These are phyloP conservation scores for Aurelia aurita DNA, from an alignment of 30 jellyfish, hydroid and myxozoan species.

Conservation along the genomic window DNA sequence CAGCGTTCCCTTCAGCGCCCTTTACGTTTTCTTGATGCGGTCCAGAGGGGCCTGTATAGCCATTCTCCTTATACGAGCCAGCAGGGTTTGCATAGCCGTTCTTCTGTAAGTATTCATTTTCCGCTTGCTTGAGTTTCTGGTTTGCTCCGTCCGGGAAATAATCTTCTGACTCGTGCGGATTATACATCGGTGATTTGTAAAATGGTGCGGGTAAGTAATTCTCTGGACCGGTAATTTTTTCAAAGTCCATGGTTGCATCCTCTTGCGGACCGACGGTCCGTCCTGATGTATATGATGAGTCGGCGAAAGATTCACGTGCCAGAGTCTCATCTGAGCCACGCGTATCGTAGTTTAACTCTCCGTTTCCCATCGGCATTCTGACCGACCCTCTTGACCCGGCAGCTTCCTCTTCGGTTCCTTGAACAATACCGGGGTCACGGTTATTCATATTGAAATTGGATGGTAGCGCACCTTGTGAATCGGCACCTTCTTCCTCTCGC, in stretches of 20 bases:
- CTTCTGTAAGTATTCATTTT: slow-evolving; percentile 4
- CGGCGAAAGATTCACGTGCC: slow-evolving; percentile 3
- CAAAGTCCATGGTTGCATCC: slow-evolving; percentile 65
- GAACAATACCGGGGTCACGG: slow-evolving; percentile 22
- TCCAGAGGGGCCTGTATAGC: slow-evolving; percentile 12
- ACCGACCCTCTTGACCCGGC: background rate
- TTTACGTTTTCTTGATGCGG: slow-evolving; percentile 2
- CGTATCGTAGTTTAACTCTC: slow-evolving; percentile 3
- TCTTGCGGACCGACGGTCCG: slow-evolving; percentile 29
- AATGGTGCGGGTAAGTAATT: slow-evolving; percentile 67
- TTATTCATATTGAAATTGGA: slow-evolving; percentile 8
- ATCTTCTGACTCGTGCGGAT: slow-evolving; percentile 89
- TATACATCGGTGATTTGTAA: slow-evolving; percentile 79
- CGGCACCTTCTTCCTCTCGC: slow-evolving; percentile 9
- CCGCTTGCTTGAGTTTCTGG: slow-evolving; percentile 19
- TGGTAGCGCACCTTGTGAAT: slow-evolving; percentile 16
- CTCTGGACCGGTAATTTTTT: slow-evolving; percentile 77
- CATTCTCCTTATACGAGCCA: slow-evolving; percentile 4
- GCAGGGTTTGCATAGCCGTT: slow-evolving; percentile 38
- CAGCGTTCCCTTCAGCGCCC: slow-evolving; percentile 41
- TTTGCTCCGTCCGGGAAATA: slow-evolving; percentile 70
- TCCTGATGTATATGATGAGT: background rate
- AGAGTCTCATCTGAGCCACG: slow-evolving; percentile 27
- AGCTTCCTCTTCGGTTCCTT: slow-evolving; percentile 16
- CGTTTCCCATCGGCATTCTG: slow-evolving; percentile 1